Conservation (phyloP, 2,113 vertebrate species). For the Copsychus sechellarum region DNA sequence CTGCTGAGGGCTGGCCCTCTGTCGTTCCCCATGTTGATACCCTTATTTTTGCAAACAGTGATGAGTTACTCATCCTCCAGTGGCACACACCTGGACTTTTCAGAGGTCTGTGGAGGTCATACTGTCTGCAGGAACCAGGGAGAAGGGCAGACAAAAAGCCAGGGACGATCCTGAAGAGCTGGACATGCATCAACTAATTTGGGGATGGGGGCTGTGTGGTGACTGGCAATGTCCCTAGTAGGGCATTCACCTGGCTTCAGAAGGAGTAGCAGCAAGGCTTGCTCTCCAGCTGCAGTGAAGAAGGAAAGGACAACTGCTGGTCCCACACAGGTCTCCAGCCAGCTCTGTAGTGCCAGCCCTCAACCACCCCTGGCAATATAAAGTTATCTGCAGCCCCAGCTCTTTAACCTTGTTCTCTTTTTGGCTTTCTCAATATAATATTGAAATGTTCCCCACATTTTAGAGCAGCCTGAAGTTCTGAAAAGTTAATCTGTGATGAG, state of each 20-base stretch:
- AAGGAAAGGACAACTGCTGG: background rate
- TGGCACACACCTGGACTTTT: background rate
- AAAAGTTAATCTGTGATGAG: background rate
- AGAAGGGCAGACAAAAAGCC: background rate
- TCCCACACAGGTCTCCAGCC: background rate
- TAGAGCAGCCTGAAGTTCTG: background rate
- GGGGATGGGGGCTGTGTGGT: background rate
- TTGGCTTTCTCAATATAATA: background rate
- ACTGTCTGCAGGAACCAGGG: background rate
- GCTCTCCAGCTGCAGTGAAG: background rate
- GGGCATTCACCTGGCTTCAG: background rate
- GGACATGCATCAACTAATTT: background rate
- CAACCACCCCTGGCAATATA: background rate
- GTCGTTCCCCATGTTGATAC: no score
- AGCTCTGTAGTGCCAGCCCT: background rate
- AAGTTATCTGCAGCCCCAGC: background rate
- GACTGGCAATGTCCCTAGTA: background rate
- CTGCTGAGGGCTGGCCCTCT: background rate
- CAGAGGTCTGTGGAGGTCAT: background rate
- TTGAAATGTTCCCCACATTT: background rate
- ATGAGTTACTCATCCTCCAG: background rate
- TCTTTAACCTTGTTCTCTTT: background rate
- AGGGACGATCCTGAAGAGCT: background rate
- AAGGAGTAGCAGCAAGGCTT: background rate
- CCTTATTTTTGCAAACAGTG: fast-evolving